Evolutionary conservation across 2,113 vertebrate genomes (phyloP).

Genomic region (Pionites leucogaster): DNA sequence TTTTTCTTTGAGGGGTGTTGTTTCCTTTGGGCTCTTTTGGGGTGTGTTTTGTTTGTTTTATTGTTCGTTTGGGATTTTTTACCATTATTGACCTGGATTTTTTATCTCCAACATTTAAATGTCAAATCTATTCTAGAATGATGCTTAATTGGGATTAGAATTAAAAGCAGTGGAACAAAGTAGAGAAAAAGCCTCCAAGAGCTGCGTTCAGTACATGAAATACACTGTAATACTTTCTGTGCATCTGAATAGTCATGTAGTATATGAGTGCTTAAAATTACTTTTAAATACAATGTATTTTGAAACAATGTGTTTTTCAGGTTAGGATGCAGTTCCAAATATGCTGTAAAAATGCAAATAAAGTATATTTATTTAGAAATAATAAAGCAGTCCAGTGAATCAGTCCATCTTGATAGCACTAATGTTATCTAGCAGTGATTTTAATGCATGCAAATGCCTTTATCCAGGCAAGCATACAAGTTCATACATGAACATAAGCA

Average conservation of each 20-base stretch:
- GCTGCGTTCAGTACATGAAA: neutral
- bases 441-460: neutral
- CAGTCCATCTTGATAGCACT: neutral
- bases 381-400: slow-evolving; percentile 12
- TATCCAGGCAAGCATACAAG: neutral
- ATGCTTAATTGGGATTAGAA: neutral
- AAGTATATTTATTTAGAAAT: neutral
- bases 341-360: neutral
- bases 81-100: neutral
- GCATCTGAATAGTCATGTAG: neutral
- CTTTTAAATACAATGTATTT: neutral
- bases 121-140: neutral
- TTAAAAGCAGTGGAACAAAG: neutral
- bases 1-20: too few relatives aligned
- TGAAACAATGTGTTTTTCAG: neutral
- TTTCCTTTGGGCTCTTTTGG: neutral
- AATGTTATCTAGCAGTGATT: neutral
- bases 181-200: neutral
- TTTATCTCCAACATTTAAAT: neutral
- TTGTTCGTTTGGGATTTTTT: neutral
- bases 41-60: neutral
- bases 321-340: neutral
- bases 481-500: neutral
- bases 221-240: neutral
- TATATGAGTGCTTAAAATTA: neutral